Evolutionary conservation across 2,113 vertebrate species (phyloP).

Genomic region (Macrotus californicus): DNA sequence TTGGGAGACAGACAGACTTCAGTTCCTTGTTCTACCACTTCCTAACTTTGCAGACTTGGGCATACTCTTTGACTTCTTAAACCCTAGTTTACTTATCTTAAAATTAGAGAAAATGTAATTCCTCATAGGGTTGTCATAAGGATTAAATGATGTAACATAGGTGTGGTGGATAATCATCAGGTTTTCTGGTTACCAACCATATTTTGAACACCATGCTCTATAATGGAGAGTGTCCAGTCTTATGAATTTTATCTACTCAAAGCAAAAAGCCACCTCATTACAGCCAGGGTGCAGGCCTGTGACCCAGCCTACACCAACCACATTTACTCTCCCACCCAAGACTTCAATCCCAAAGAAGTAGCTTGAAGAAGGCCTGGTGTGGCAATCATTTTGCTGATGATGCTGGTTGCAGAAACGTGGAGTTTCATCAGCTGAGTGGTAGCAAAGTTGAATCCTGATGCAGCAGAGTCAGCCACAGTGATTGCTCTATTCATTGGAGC

Average conservation of each 20-base stretch:
- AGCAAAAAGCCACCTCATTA: neutral
- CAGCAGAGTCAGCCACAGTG: neutral
- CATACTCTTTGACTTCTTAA: neutral
- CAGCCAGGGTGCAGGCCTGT: accelerated
- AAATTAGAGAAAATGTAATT: neutral
- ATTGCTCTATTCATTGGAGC: neutral
- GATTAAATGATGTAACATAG: neutral
- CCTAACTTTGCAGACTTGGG: neutral
- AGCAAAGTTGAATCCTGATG: neutral
- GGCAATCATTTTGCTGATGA: neutral
- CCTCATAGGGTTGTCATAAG: neutral
- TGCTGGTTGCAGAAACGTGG: neutral
- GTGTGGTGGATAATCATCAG: neutral
- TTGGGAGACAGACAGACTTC: neutral
- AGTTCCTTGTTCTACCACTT: neutral
- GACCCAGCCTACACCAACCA: neutral
- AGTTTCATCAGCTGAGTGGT: neutral
- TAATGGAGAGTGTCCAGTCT: neutral
- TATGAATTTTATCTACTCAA: neutral
- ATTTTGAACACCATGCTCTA: neutral
- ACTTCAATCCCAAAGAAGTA: neutral
- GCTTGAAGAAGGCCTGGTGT: neutral
- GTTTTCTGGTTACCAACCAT: neutral
- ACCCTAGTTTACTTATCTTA: neutral
- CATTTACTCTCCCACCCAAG: neutral